Conservation (phyloP, 2,113 vertebrate species). For the Propithecus coquereli region DNA sequence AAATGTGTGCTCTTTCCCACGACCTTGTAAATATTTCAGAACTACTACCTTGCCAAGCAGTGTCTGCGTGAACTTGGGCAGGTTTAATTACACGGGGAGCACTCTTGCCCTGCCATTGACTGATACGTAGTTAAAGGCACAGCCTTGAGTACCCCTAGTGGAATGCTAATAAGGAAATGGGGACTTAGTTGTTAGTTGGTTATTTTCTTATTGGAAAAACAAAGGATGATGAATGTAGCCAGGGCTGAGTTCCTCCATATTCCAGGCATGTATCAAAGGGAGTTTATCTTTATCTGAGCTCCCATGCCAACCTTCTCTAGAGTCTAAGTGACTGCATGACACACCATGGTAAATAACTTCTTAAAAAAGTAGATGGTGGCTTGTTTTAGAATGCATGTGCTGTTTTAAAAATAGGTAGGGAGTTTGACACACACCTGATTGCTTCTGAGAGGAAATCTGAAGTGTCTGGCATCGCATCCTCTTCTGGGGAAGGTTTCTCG, state of each 20-base stretch:
- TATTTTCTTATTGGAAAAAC: slow-evolving; percentile 51
- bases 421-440: slow-evolving; percentile 65
- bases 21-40: background rate
- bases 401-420: slow-evolving; percentile 69
- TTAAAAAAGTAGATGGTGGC: slow-evolving; percentile 32
- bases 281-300: slow-evolving; percentile 51
- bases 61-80: background rate
- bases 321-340: slow-evolving; percentile 37
- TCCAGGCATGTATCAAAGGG: background rate
- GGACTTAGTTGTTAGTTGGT: background rate
- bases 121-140: background rate
- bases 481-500: background rate
- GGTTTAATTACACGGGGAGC: background rate
- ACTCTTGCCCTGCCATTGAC: background rate
- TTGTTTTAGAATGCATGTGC: slow-evolving; percentile 52
- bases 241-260: background rate
- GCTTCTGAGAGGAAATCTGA: slow-evolving; percentile 3
- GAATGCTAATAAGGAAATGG: slow-evolving; percentile 38
- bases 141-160: background rate
- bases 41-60: background rate
- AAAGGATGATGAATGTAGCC: background rate
- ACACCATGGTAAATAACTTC: slow-evolving; percentile 50
- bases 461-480: slow-evolving; percentile 24
- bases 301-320: background rate
- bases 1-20: background rate